These are phyloP conservation scores for Heteromurus nitidus DNA, from an alignment of 2,888 invertebrate genomes.

Conservation along the genomic window DNA sequence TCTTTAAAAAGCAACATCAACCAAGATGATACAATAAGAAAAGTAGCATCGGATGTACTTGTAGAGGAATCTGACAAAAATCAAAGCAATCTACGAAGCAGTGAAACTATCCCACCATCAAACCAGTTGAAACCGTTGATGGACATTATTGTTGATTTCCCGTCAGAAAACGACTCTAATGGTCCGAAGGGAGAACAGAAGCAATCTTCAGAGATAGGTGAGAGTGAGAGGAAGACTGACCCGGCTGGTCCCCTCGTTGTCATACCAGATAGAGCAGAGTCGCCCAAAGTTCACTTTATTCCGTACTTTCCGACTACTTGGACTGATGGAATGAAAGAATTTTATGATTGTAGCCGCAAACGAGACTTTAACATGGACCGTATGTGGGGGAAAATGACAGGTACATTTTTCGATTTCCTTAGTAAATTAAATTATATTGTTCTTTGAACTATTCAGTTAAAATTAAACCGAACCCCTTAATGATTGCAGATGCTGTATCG, in stretches of 20 bases:
- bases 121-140: too few relatives aligned
- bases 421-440: not conserved
- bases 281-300: conserved; percentile 1
- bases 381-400: conserved; percentile 4
- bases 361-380: conserved; percentile 24
- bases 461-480: not conserved
- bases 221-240: not conserved
- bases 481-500: not conserved
- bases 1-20: too few relatives aligned
- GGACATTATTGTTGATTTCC: not conserved
- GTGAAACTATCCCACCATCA: too few relatives aligned
- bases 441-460: not conserved
- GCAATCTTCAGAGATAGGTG: too few relatives aligned
- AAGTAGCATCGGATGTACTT: too few relatives aligned
- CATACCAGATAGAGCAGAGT: not conserved
- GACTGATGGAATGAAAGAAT: conserved; percentile 54
- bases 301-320: conserved; percentile 31
- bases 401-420: not conserved
- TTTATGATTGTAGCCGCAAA: conserved; percentile 38
- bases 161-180: not conserved
- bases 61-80: too few relatives aligned
- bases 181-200: not conserved
- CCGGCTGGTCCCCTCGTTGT: not conserved
- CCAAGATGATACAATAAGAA: too few relatives aligned
- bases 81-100: too few relatives aligned